Percentiles rank a stretch among this genome's conserved stretches.
Conservation (phyloP, 2,888 invertebrate genomes). For the Drosophila pseudotalamancana region DNA sequence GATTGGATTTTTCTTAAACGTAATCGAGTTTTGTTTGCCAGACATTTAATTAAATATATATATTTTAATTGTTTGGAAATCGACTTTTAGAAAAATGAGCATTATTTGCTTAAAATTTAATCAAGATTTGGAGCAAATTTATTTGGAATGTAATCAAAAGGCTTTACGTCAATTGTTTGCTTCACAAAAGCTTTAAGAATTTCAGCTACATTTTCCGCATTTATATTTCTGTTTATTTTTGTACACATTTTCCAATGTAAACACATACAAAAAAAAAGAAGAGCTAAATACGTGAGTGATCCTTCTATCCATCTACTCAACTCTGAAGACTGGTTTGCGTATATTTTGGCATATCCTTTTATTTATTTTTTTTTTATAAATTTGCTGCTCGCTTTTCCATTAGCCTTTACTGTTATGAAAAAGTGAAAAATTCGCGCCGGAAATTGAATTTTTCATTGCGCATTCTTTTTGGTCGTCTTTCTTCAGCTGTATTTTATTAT, state of each 20-base stretch:
- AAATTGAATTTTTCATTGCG: slow-evolving; percentile 67
- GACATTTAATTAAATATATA: no score
- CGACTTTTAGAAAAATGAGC: no score
- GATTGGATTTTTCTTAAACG: no score
- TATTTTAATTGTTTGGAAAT: no score
- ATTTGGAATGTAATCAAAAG: no score
- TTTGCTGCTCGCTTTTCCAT: no score
- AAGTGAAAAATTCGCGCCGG: slow-evolving; percentile 41
- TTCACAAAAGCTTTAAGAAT: neutral
- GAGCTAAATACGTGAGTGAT: neutral
- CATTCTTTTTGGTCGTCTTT: slow-evolving; percentile 24
- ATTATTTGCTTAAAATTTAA: no score
- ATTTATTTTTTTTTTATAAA: neutral
- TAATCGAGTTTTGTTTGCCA: no score
- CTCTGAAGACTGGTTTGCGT: no score
- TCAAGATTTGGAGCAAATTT: no score
- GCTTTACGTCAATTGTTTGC: neutral
- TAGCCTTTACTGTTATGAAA: slow-evolving; percentile 15
- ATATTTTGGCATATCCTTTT: slow-evolving; percentile 14
- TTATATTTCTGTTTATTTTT: neutral
- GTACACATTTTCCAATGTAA: neutral
- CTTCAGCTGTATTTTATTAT: slow-evolving; percentile 37
- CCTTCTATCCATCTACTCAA: neutral
- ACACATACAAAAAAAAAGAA: neutral
- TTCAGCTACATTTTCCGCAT: neutral